These are phyloP conservation scores for Brachystomella parvula DNA, from an alignment of 1,140 invertebrate genomes.

Conservation along the genomic window DNA sequence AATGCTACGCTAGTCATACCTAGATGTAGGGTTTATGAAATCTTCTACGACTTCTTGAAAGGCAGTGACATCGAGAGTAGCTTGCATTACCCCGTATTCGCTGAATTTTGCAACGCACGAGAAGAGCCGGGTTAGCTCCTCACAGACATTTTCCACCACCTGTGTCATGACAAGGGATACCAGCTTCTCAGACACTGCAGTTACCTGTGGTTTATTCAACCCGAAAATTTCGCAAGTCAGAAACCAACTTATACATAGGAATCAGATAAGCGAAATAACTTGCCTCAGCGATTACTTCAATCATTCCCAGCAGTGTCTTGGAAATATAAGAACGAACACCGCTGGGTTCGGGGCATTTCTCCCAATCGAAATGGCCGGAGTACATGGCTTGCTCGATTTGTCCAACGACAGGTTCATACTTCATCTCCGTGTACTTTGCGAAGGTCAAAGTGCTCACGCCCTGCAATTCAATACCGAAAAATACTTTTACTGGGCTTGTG, in stretches of 20 bases:
- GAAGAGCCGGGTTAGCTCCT: slow-evolving; percentile 79
- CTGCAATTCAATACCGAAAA: slow-evolving; percentile 16
- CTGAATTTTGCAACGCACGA: slow-evolving; percentile 66
- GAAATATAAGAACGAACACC: slow-evolving; percentile 84
- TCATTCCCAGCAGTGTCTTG: slow-evolving; percentile 82
- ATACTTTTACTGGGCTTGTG: slow-evolving; percentile 9
- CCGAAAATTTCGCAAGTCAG: neutral
- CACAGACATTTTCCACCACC: slow-evolving; percentile 80
- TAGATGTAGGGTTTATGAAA: slow-evolving; percentile 51
- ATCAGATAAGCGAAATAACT: neutral
- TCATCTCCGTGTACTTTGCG: slow-evolving; percentile 71
- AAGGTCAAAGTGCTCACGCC: slow-evolving; percentile 34
- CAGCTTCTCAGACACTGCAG: slow-evolving; percentile 68
- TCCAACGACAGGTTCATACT: slow-evolving; percentile 83
- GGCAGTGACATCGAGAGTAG: slow-evolving; percentile 53
- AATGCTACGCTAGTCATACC: slow-evolving; percentile 41
- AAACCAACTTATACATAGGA: neutral
- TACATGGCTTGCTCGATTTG: slow-evolving; percentile 95
- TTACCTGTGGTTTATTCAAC: slow-evolving; percentile 58
- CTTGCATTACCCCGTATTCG: slow-evolving; percentile 59
- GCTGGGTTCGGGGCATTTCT: slow-evolving; percentile 60
- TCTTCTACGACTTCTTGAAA: slow-evolving; percentile 49
- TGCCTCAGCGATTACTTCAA: slow-evolving; percentile 47
- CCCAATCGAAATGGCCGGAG: slow-evolving; percentile 76
- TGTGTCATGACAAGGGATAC: slow-evolving; percentile 67